Evolutionary conservation across 1,140 invertebrate genomes (phyloP).

Genomic region (Chelonus insularis): DNA sequence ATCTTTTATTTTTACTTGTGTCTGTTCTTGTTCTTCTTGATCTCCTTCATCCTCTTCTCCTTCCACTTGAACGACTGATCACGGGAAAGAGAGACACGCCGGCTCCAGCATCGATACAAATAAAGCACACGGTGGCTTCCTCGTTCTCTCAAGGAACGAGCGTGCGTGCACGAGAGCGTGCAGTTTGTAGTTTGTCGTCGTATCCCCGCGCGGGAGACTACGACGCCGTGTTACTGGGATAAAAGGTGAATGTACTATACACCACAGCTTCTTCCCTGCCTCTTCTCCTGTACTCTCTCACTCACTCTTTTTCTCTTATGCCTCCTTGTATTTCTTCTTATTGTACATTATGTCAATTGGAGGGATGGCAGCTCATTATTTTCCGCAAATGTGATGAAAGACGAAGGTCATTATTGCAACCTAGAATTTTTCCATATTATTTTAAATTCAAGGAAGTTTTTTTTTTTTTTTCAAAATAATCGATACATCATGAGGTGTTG

Average conservation of each 20-base stretch:
- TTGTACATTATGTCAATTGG: too few relatives aligned
- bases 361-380: too few relatives aligned
- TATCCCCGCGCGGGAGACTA: slow-evolving; percentile 42
- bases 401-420: too few relatives aligned
- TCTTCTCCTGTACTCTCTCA: background rate
- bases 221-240: slow-evolving; percentile 60
- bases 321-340: too few relatives aligned
- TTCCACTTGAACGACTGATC: slow-evolving; percentile 8
- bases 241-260: slow-evolving; percentile 61
- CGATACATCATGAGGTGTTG: too few relatives aligned
- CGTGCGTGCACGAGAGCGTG: slow-evolving; percentile 12
- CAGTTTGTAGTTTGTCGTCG: slow-evolving; percentile 14
- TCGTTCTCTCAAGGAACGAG: slow-evolving; percentile 11
- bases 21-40: background rate
- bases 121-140: slow-evolving; percentile 46
- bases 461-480: too few relatives aligned
- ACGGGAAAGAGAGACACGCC: slow-evolving; percentile 30
- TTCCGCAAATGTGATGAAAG: too few relatives aligned
- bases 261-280: slow-evolving; percentile 14
- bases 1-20: too few relatives aligned
- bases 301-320: background rate
- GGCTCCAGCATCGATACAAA: slow-evolving; percentile 50
- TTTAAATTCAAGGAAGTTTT: too few relatives aligned
- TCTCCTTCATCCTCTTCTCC: slow-evolving; percentile 15
- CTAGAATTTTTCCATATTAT: too few relatives aligned